These are phyloP conservation scores for Mobula hypostoma DNA, from an alignment of 2,113 vertebrate species.

Conservation along the genomic window DNA sequence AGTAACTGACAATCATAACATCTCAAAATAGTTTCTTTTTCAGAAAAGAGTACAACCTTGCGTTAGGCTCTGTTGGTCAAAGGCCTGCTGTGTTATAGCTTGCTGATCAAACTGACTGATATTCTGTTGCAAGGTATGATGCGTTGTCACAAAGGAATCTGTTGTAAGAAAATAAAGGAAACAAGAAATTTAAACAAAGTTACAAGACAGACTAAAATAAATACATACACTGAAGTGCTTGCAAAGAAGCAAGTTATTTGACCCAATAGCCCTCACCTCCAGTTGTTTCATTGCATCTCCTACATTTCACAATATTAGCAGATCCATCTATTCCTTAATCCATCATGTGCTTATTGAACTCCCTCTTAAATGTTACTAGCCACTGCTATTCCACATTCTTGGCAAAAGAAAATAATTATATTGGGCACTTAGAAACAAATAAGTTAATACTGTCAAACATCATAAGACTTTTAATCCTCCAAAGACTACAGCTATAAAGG, in stretches of 20 bases:
- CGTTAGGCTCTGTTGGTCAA: constrained; percentile 77
- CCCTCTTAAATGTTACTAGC: background rate
- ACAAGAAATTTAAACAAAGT: background rate
- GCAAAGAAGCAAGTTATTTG: background rate
- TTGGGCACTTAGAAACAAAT: background rate
- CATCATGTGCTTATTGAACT: background rate
- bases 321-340: background rate
- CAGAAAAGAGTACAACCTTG: constrained; percentile 62
- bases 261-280: background rate
- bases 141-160: constrained; percentile 77
- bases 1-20: background rate
- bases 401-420: background rate
- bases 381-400: background rate
- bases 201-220: background rate
- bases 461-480: background rate
- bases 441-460: background rate
- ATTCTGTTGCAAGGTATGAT: constrained; percentile 74
- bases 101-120: constrained; percentile 76
- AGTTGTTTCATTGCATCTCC: background rate
- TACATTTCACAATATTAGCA: background rate
- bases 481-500: background rate
- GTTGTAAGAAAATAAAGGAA: constrained; percentile 43
- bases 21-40: too few species aligned
- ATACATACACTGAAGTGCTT: background rate
- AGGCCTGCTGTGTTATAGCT: constrained; percentile 68